Conservation (phyloP, 2,113 vertebrate species). For the Capra hircus region DNA sequence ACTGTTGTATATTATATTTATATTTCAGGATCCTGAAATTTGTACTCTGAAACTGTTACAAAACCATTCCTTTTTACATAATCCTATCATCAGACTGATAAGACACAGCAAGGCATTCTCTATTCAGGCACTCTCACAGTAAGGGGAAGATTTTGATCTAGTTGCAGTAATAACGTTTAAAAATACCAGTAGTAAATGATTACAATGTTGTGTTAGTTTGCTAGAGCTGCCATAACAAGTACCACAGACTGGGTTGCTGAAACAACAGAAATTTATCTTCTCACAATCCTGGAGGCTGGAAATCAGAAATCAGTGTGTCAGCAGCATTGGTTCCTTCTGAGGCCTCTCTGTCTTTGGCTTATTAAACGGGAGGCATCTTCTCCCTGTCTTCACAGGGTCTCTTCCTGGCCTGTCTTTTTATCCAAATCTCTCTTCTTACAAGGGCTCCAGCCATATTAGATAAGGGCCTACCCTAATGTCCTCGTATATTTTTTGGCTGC, state of each 20-base stretch:
- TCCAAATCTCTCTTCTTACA: neutral
- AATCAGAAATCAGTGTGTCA: neutral
- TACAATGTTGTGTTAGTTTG: neutral
- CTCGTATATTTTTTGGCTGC: neutral
- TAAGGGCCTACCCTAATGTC: neutral
- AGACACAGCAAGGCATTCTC: neutral
- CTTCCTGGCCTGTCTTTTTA: neutral
- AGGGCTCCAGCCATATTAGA: neutral
- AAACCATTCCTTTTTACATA: neutral
- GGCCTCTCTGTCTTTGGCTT: neutral
- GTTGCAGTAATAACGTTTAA: neutral
- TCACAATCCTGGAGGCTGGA: neutral
- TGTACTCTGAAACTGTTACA: neutral
- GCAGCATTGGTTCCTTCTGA: neutral
- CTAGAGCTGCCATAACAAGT: neutral
- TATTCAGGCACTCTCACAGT: neutral
- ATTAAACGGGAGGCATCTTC: neutral
- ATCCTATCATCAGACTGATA: neutral
- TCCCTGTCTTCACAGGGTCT: neutral
- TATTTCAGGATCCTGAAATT: conserved; percentile 21
- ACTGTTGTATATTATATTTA: neutral
- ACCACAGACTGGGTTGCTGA: neutral
- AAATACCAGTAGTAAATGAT: neutral
- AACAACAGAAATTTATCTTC: neutral
- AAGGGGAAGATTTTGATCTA: neutral